Evolutionary conservation across 2,113 vertebrate genomes (phyloP), one percentile per base, ranked within the genome.

Genomic region (Phoenicopterus ruber): DNA sequence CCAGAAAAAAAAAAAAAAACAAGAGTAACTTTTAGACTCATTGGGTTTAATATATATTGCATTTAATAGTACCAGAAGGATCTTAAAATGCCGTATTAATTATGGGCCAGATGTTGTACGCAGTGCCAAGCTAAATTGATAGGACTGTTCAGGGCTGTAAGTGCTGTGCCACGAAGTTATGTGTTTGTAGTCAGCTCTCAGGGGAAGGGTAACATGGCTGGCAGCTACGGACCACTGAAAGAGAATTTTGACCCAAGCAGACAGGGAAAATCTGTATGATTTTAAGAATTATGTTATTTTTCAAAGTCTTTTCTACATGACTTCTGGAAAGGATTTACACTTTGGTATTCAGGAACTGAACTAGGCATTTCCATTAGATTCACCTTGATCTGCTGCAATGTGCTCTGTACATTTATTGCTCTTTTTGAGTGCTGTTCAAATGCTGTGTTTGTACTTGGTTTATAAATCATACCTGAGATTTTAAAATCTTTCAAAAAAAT

Each of bases 31-130:
- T 91, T 84, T 79, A 72, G 47, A 61, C 29, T 89, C 7, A 29
- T 58, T 89, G 26, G 22, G 6, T 91, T 95, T 87, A 91, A 79
- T 86, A 69, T 65, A 82, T 32, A 42, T 94, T 85, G 40, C 24
- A 57, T 94, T 91, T 95, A 92, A 79, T 69, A 87, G 62, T 54
- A 82, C 34, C 91, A 94, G 86, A 86, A 91, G 69, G 88, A 82
- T 87, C 86, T 92, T 82, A 69, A 96, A 97, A 71, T 72, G 44
- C 57, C 91, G 36, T 46, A 91, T 92, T 94, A 96, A 94, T 96
- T 94, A 84, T 44, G 40, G 83, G 52, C 93, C 95, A 94, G 92
- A 94, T 96, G 94, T 88, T 93, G 40, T 17, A 61, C 19, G 34
- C 22, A 6, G 31, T 57, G 77, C 83, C 95, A 92, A 87, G 58